Percentiles rank a stretch among this genome's conserved stretches.
phyloP scores from a whole-genome alignment of 2,888 invertebrate genomes.

The Xestobium rufovillosum region DNA sequence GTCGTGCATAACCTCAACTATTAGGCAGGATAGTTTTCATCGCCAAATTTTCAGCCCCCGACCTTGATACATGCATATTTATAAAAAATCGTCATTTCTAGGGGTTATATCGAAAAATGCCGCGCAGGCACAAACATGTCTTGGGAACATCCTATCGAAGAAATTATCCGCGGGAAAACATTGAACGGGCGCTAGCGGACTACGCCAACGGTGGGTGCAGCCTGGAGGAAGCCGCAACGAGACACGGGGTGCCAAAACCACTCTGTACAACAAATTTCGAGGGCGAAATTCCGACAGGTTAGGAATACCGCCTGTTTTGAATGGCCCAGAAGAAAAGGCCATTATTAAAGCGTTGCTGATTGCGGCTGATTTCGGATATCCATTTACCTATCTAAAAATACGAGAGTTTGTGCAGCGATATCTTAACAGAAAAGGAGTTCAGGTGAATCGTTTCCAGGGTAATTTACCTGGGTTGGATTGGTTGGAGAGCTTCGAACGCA shows the following conservation, averaged over 20 bases:
- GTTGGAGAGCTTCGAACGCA: slow-evolving; percentile 3
- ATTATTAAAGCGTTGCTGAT: slow-evolving; percentile 3
- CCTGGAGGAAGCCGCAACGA: slow-evolving; percentile 3
- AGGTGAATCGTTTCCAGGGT: slow-evolving; percentile 3
- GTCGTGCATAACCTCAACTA: background rate
- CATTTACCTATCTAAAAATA: slow-evolving; percentile 1
- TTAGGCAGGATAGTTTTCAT: background rate
- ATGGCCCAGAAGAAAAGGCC: slow-evolving; percentile 4
- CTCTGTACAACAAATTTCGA: slow-evolving; percentile 3
- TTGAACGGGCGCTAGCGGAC: slow-evolving; percentile 3
- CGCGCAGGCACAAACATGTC: slow-evolving; percentile 3
- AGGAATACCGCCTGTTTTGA: slow-evolving; percentile 2
- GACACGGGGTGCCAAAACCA: slow-evolving; percentile 2
- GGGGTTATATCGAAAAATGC: background rate
- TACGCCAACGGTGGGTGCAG: slow-evolving; percentile 2
- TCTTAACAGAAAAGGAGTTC: slow-evolving; percentile 4
- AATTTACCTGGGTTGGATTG: slow-evolving; percentile 3
- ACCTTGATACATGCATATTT: slow-evolving; percentile 1
- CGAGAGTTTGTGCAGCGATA: slow-evolving; percentile 3
- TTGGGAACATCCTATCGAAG: slow-evolving; percentile 4
- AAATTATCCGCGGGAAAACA: background rate
- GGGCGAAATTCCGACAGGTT: slow-evolving; percentile 4
- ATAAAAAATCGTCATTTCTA: no score
- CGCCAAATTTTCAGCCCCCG: slow-evolving; percentile 2
- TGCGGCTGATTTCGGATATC: slow-evolving; percentile 4